Base-by-base conservation (phyloP, 2,113 vertebrate genomes). In the Heterocephalus glaber region DNA sequence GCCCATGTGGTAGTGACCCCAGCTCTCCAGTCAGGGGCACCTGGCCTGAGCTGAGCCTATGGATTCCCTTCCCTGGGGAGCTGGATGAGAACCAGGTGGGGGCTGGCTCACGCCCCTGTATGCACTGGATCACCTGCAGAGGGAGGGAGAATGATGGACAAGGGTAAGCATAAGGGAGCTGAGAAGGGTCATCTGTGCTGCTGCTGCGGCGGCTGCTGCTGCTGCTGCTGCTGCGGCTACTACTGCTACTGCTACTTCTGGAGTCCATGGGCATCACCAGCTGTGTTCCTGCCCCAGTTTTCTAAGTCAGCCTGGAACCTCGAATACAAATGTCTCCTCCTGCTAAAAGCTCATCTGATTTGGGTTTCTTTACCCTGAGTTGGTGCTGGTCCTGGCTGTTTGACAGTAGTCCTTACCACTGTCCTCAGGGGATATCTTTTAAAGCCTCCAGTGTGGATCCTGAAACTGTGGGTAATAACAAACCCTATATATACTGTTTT, bases 71-170 rank as follows among this genome's bases (percentile, higher is more conserved):
- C 49, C 20, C 9, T 16, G 3, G 86, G 54, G 72, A 77, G 4
- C 86, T 38, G 1, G 2, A 52, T 68, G 16, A 35, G 19, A n/a
- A 28, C 49, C 8, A 12, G 12, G 24, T 26, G 1, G 38, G 83
- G 54, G 2, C 33, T 28, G 5, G 56, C 52, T 14, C 24, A 0
- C 10, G 20, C 10, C 11, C 13, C 28, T 3, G 0, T 8, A 16
- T 7, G 13, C 14, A 7, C 41, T 66, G 38, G 35, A 13, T 80
- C 9, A 2, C 68, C n/a, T 86, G 61, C 54, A 88, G 65, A 54
- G 13, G 58, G 38, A 2, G 33, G 22, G 49, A 49, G 70, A 35
- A 20, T 9, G 61, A 56, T 2, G 1, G n/a, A 47, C 1, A 0
- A 33, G 63, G 38, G 47, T 47, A 10, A 54, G 35, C 60, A 70